A percentile compares a stretch with the other conserved stretches of the same genome.
phyloP scores from a whole-genome alignment of 2,888 invertebrate genomes.

The Hirtodrosophila histrioides region DNA sequence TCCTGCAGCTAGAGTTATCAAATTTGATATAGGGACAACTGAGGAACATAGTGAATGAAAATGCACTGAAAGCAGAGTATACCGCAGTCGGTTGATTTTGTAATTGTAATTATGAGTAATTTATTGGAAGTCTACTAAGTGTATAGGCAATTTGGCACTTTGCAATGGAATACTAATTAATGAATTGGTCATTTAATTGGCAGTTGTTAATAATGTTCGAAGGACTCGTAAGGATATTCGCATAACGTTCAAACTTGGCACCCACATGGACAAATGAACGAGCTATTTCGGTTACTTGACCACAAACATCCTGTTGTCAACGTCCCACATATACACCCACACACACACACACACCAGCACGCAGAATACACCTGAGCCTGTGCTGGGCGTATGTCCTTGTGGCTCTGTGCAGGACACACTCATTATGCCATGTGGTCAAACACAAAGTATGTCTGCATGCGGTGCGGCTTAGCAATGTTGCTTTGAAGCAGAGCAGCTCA shows the following conservation, averaged over 20 bases:
- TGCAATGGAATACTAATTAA: conserved; percentile 15
- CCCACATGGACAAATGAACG: conserved; percentile 29
- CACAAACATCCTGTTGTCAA: conserved; percentile 60
- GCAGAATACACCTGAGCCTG: conserved; percentile 16
- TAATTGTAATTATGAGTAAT: no score
- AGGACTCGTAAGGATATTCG: conserved; percentile 37
- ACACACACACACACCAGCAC: conserved; percentile 5
- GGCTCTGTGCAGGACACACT: conserved; percentile 44
- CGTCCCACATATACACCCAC: conserved; percentile 5
- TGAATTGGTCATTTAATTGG: conserved; percentile 36
- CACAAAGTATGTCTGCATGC: conserved; percentile 70
- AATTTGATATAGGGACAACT: no score
- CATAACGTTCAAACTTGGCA: conserved; percentile 62
- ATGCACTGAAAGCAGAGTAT: no score
- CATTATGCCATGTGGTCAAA: conserved; percentile 75
- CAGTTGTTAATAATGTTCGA: conserved; percentile 24
- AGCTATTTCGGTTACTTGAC: conserved; percentile 55
- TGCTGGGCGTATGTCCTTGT: conserved; percentile 35
- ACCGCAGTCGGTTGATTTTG: no score
- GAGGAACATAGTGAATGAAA: no score
- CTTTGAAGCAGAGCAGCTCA: conserved; percentile 57
- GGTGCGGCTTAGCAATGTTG: conserved; percentile 56
- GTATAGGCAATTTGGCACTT: no score
- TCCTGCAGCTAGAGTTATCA: no score
- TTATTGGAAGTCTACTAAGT: no score